Evolutionary conservation across 2,113 vertebrate species (phyloP).

Genomic region (Saimiri boliviensis): DNA sequence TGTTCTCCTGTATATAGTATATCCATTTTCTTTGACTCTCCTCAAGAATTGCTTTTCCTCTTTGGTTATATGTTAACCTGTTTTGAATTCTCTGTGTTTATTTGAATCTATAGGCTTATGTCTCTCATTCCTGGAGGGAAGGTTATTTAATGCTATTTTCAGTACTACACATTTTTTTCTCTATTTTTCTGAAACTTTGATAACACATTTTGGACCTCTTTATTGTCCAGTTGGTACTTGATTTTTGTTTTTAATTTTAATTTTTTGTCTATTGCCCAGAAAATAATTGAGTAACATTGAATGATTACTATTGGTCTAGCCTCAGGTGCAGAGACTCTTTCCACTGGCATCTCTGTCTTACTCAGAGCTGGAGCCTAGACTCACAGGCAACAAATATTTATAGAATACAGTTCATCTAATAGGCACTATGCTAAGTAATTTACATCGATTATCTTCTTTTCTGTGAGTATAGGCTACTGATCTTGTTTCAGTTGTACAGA

Average conservation of each 20-base stretch:
- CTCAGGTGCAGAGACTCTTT: not conserved
- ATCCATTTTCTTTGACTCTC: not conserved
- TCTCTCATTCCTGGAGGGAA: not conserved
- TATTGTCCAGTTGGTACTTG: not conserved
- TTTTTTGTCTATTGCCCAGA: not conserved
- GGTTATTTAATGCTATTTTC: not conserved
- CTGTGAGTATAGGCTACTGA: not conserved
- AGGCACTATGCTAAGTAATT: not conserved
- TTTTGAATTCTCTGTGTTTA: no score
- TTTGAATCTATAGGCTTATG: not conserved
- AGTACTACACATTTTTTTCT: not conserved
- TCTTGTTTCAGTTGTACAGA: not conserved
- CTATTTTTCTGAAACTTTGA: not conserved
- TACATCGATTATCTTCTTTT: conserved; percentile 13
- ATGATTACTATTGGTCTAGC: not conserved
- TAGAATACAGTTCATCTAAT: not conserved
- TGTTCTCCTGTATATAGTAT: not conserved
- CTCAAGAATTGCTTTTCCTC: not conserved
- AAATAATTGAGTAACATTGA: not conserved
- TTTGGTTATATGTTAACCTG: not conserved
- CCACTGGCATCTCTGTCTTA: not conserved
- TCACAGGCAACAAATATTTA: conserved; percentile 31
- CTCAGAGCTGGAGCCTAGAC: not conserved
- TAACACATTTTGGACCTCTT: not conserved
- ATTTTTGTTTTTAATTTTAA: not conserved